phyloP scores from a whole-genome alignment of 2,888 invertebrate species.

The Cataglyphis altisquamis region DNA sequence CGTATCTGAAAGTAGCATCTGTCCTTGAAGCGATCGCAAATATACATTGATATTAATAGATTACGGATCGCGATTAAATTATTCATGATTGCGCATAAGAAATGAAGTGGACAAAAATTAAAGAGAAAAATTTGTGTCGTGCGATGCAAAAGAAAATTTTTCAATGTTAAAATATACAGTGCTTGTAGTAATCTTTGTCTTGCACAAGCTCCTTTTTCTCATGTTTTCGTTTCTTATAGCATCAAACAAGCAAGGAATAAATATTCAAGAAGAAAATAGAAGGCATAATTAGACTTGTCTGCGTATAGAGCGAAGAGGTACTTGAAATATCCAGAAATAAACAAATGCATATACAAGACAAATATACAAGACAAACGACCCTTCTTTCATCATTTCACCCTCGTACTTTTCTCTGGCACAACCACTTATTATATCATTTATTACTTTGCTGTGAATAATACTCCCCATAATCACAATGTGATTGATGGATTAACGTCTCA shows the following conservation, averaged over 20 bases:
- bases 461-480: not conserved
- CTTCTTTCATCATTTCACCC: too few relatives aligned
- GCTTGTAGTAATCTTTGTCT: not conserved
- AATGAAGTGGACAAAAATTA: not conserved
- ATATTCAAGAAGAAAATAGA: conserved; percentile 10
- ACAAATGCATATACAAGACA: not conserved
- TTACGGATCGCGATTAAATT: conserved; percentile 20
- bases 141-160: not conserved
- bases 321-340: conserved; percentile 20
- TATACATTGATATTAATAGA: conserved; percentile 5
- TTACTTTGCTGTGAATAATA: not conserved
- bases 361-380: not conserved
- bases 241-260: not conserved
- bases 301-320: not conserved
- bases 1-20: conserved; percentile 22
- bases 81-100: not conserved
- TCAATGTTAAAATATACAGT: not conserved
- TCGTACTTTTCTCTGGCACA: not conserved
- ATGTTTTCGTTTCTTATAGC: not conserved
- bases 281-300: not conserved
- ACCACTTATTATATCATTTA: not conserved
- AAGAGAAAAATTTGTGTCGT: conserved; percentile 7
- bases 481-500: not conserved
- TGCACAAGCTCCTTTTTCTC: not conserved
- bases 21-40: conserved; percentile 26